Base-by-base conservation (phyloP, 2,113 vertebrate species). In the Seriola quinqueradiata region DNA sequence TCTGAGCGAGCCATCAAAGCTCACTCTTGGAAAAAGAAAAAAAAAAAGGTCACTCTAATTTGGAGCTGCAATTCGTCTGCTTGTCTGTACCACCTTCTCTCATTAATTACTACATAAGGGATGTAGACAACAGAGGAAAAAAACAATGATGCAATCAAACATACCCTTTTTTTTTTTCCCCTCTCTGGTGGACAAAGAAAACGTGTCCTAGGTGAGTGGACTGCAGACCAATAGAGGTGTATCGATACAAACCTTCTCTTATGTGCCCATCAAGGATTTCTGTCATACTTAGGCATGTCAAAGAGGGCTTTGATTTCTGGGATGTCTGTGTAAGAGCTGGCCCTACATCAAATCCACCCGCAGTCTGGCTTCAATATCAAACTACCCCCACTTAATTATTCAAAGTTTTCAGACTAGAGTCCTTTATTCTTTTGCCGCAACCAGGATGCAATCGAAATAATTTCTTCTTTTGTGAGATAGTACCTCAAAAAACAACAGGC, bases 301-400 rank as follows among this genome's bases (percentile, higher is more conserved):
- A 82, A 89, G 60, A 42, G 52, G 2, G 57, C 86, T 93, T 90
- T 83, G 83, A 90, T 89, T 86, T 80, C 76, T 67, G 52, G 75
- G 72, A 69, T 21, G 23, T 85, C 77, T 75, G 40, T 42, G 58
- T 72, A 78, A 57, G 61, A 81, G 59, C 77, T 84, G 81, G 70
- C 75, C 59, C 46, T 36, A 52, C 77, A 85, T 87, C 85, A 82
- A 66, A 78, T 83, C 79, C 50, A 87, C 77, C 82, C 59, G 59
- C 36, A 61, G 57, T 68, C 70, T 78, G 77, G 64, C 77, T 82
- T 69, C 77, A 44, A 54, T 70, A 86, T 81, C 74, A 83, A 83
- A 77, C 68, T 25, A 11, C 4, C 14, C 40, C 1, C 48, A 9
- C 28, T 85, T 66, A 89, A 88, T 91, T 88, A 91, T 89, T 89